A percentile compares a stretch with the other conserved stretches of the same genome.
These are phyloP conservation scores for Caranx ignobilis DNA, from an alignment of 2,113 vertebrate species.

Conservation along the genomic window DNA sequence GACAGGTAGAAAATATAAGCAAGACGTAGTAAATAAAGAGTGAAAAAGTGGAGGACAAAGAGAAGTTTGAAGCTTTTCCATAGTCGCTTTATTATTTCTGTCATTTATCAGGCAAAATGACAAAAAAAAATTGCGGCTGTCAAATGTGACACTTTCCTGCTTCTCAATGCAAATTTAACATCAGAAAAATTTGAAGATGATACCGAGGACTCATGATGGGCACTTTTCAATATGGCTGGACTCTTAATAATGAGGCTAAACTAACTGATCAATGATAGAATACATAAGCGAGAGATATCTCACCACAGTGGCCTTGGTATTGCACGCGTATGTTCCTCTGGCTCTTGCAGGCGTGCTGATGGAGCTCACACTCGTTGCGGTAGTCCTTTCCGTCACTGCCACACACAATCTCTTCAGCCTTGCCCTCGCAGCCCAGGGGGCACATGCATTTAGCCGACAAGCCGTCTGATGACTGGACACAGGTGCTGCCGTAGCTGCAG, in stretches of 20 bases:
- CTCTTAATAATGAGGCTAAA: not conserved
- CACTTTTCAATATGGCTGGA: not conserved
- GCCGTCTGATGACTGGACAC: conserved; percentile 88
- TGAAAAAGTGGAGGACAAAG: not conserved
- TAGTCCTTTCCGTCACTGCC: conserved; percentile 95
- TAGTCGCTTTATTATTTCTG: not conserved
- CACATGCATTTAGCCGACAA: conserved; percentile 91
- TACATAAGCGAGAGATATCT: conserved; percentile 62
- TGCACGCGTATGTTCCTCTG: conserved; percentile 92
- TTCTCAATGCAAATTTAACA: not conserved
- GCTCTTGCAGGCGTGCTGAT: conserved; percentile 89
- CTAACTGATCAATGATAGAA: not conserved
- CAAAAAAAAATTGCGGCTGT: not conserved
- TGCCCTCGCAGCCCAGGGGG: conserved; percentile 84
- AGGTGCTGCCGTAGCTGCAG: conserved; percentile 96
- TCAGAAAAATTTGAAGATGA: not conserved
- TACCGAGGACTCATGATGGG: no score
- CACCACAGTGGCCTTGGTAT: conserved; percentile 90
- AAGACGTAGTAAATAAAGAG: conserved; percentile 31
- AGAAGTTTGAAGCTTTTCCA: not conserved
- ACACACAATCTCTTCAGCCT: conserved; percentile 84
- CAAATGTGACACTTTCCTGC: not conserved
- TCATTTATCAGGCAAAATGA: not conserved
- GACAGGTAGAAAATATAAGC: conserved; percentile 46
- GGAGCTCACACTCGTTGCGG: conserved; percentile 89